phyloP scores from a whole-genome alignment of 2,888 invertebrate genomes.

The Lasioglossum pauxillum region DNA sequence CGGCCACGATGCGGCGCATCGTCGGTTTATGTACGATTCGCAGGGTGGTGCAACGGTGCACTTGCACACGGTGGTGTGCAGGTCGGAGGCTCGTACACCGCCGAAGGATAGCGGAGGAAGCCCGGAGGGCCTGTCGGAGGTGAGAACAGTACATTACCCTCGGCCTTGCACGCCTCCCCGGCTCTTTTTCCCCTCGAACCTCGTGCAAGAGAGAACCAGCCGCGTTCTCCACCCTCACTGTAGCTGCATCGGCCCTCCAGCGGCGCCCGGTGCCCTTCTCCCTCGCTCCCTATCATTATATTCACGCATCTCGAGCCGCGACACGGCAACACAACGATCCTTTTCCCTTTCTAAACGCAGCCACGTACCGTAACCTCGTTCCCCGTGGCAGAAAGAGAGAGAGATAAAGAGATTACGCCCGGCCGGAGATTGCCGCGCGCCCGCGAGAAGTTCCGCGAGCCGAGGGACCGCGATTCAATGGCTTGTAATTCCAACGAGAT shows the following conservation, averaged over 20 bases:
- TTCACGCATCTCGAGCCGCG: constrained; percentile 65
- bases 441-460: constrained; percentile 18
- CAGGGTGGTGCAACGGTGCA: constrained; percentile 18
- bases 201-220: background rate
- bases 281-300: constrained; percentile 67
- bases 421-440: constrained; percentile 17
- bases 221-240: constrained; percentile 58
- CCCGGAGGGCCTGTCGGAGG: constrained; percentile 78
- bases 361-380: constrained; percentile 53
- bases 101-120: constrained; percentile 72
- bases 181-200: constrained; percentile 63
- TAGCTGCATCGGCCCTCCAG: constrained; percentile 50
- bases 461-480: constrained; percentile 32
- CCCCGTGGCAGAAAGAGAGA: constrained; percentile 13
- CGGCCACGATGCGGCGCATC: constrained; percentile 32
- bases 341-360: constrained; percentile 52
- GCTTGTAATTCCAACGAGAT: constrained; percentile 33
- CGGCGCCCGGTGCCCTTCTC: constrained; percentile 40
- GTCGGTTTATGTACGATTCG: constrained; percentile 10
- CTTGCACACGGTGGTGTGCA: constrained; percentile 41
- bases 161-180: constrained; percentile 51
- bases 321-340: constrained; percentile 50
- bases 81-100: constrained; percentile 48
- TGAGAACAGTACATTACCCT: constrained; percentile 80
- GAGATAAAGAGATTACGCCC: constrained; percentile 7